Evolutionary conservation across 2,797 vertebrate genomes (phyloP).

Genomic region (Sciurus carolinensis): DNA sequence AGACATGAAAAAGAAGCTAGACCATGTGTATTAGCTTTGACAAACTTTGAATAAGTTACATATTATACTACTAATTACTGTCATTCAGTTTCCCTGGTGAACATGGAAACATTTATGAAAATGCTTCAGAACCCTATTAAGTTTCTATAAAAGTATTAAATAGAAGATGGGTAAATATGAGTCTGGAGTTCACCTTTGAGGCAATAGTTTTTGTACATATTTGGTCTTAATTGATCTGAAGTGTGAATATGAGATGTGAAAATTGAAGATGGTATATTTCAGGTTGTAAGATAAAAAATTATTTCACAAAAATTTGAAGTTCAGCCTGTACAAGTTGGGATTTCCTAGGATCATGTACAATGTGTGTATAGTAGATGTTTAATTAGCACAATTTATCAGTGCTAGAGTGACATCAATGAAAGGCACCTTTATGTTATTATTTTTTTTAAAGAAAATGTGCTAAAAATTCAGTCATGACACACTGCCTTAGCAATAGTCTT

Average conservation of each 20-base stretch:
- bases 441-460: neutral
- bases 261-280: neutral
- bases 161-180: neutral
- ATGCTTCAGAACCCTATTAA: conserved; percentile 16
- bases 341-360: neutral
- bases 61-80: neutral
- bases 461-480: neutral
- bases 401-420: neutral
- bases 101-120: neutral
- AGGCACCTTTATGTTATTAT: neutral
- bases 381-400: neutral
- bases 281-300: neutral
- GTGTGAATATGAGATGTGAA: neutral
- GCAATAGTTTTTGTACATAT: neutral
- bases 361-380: neutral
- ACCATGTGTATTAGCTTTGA: conserved; percentile 33
- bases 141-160: neutral
- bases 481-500: neutral
- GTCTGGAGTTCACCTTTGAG: conserved; percentile 1
- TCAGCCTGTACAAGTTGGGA: neutral
- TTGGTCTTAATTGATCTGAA: conserved; percentile 44
- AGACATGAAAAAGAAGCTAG: conserved; percentile 35
- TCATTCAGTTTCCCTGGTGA: neutral
- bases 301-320: neutral
- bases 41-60: conserved; percentile 22